Evolutionary conservation across 2,888 invertebrate genomes (phyloP), one percentile per base, ranked within the genome.

Genomic region (Calliopum simillimum): DNA sequence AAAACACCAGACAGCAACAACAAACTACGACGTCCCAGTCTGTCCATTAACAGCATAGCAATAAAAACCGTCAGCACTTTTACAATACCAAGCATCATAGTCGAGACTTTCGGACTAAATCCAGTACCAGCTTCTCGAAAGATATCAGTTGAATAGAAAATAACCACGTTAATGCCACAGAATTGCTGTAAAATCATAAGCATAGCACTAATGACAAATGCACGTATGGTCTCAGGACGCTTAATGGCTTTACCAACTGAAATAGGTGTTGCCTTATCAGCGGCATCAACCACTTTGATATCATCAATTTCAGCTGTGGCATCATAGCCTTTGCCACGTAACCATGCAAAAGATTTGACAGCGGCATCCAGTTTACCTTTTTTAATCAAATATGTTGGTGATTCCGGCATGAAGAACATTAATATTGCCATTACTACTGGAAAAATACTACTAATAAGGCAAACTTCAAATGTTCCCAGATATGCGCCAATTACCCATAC

Each of bases 161-260:
- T 92, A 6, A 95, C 92, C 0, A 94, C 93, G 79, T 95, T 95
- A 64, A 94, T 91, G 49, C 95, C 95, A 72, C 93, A 91, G 68
- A 96, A 87, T 83, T 97, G 97, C 82, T 97, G 97, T 86, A 96
- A 94, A 78, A 95, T 87, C 96, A 97, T 96, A 8, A 97, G 88
- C 3, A 92, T 91, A 80, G 93, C 91, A 74, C 91, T 91, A 70
- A 95, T 93, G 14, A 91, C 70, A 3, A 94, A 85, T 0, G 92
- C 93, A 81, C 90, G 92, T 23, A 89, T 83, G 0, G 92, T 90
- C 0, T 80, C 80, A 14, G 87, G 90, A 64, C 91, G 89, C 2
- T 87, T 88, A 13, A 93, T 88, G 0, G 90, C 89, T 1, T 87
- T 80, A 5, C 79, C 70, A 71, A 92, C 88, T 0, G 92, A 89